phyloP scores from a whole-genome alignment of 2,113 vertebrate species.

The Mohoua ochrocephala region DNA sequence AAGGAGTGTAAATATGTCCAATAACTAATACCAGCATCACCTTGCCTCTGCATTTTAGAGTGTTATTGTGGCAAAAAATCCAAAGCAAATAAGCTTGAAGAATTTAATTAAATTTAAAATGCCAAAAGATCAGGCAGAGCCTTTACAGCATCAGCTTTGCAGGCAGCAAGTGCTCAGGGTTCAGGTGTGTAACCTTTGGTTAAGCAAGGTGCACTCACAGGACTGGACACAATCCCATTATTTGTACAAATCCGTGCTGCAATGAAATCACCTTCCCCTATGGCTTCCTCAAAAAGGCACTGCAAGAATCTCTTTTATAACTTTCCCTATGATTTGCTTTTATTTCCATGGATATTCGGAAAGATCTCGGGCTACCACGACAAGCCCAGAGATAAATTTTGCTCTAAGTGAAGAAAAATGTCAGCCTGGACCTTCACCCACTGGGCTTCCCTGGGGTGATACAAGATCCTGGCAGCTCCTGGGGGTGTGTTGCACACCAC shows the following conservation, averaged over 20 bases:
- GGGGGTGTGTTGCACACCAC: fast-evolving
- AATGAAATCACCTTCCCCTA: neutral
- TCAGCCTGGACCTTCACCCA: neutral
- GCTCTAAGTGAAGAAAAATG: fast-evolving
- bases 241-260: neutral
- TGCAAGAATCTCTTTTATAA: neutral
- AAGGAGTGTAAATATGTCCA: neutral
- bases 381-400: neutral
- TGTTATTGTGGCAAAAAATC: neutral
- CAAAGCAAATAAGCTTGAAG: neutral
- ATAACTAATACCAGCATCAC: neutral
- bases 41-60: neutral
- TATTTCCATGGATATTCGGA: neutral
- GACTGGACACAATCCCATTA: neutral
- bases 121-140: neutral
- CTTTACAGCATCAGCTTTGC: neutral
- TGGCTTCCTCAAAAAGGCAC: neutral
- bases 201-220: neutral
- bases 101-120: neutral
- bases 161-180: neutral
- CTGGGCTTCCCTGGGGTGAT: neutral
- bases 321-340: neutral
- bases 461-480: neutral
- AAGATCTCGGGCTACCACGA: neutral
- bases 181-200: neutral